Evolutionary conservation across 1,140 invertebrate genomes (phyloP).

Genomic region (Cardiocondyla obscurior): DNA sequence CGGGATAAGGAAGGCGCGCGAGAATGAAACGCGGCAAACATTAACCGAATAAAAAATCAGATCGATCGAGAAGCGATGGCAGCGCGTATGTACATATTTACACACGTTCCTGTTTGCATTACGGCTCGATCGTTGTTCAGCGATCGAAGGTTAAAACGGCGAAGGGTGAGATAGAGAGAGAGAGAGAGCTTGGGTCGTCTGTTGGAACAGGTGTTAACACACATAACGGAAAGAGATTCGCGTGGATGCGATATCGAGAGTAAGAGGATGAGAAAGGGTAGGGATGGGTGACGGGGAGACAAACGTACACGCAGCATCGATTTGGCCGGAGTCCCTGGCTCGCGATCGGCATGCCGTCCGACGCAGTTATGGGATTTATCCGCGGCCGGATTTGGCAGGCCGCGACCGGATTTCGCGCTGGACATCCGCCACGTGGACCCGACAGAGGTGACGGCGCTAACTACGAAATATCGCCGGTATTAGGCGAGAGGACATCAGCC

Average conservation of each 20-base stretch:
- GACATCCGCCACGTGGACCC: conserved; percentile 13
- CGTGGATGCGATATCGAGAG: neutral
- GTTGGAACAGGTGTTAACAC: conserved; percentile 20
- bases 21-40: neutral
- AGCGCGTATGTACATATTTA: neutral
- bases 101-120: neutral
- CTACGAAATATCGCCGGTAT: neutral
- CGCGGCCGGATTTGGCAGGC: conserved; percentile 46
- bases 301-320: neutral
- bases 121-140: conserved; percentile 7
- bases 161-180: no score
- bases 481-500: neutral
- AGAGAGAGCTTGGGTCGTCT: neutral
- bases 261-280: neutral
- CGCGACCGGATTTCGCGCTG: conserved; percentile 50
- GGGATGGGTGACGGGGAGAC: no score
- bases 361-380: conserved; percentile 53
- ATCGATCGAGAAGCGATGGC: neutral
- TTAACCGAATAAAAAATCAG: conserved; percentile 13
- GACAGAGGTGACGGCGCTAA: neutral
- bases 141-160: conserved; percentile 6
- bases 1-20: neutral
- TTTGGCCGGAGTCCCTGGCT: conserved; percentile 47
- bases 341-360: conserved; percentile 34
- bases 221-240: conserved; percentile 4